These are phyloP conservation scores for Spermophilus dauricus DNA, from an alignment of 2,113 vertebrate genomes.

Conservation along the genomic window DNA sequence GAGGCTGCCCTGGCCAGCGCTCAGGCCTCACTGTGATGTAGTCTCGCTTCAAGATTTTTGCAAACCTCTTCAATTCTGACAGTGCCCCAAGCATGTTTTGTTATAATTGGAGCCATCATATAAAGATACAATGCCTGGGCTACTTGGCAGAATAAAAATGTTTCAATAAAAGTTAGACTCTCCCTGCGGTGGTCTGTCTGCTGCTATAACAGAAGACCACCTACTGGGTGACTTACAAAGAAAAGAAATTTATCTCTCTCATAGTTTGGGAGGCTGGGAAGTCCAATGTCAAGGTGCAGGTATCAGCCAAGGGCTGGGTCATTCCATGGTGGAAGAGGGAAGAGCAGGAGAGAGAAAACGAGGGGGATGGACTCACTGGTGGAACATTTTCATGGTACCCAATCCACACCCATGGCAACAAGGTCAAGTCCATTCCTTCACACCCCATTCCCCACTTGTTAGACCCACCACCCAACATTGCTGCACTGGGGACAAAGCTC, in stretches of 20 bases:
- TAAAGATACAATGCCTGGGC: background rate
- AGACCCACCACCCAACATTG: background rate
- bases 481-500: background rate
- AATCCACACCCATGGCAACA: too few species aligned
- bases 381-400: background rate
- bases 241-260: background rate
- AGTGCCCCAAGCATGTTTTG: background rate
- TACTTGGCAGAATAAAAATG: background rate
- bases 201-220: background rate
- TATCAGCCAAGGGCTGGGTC: background rate
- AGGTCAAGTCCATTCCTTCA: too few species aligned
- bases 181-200: background rate
- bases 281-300: background rate
- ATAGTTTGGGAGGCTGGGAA: background rate
- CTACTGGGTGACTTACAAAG: background rate
- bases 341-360: background rate
- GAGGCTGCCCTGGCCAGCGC: background rate
- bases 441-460: too few species aligned
- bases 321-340: background rate
- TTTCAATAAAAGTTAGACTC: background rate
- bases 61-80: background rate
- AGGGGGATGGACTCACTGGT: background rate
- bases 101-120: background rate
- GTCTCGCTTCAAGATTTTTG: too few species aligned
- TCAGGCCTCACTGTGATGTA: background rate